Base-by-base conservation (phyloP, 2,113 vertebrate species). In the Cebidichthys violaceus region DNA sequence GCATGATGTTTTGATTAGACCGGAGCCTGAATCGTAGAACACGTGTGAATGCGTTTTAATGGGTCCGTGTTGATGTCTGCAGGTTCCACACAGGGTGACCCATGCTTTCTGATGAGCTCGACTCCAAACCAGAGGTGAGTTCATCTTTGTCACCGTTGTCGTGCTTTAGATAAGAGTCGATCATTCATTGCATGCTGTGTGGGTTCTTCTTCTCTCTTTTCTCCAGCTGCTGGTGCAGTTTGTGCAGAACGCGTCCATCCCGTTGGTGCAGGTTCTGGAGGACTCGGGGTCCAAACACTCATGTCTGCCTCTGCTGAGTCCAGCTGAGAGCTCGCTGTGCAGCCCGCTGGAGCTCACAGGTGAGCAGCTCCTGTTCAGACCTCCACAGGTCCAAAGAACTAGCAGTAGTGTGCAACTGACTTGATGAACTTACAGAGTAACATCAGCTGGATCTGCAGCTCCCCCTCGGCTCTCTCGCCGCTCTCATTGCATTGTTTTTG, bases 71-170 rank as follows among this genome's bases (percentile, higher is more conserved):
- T 18, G 15, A 81, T 79, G 0, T 81, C 89, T 83, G 29, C 92
- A 97, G 96, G 91, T 95, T 90, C 93, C 90, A 88, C 77, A 94
- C 96, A 96, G 90, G 94, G 95, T 95, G 96, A 97, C 96, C 96
- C 96, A 99, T 99, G 98, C 97, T 99, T 97, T 99, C 98, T 94
- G 98, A 99, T 99, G 98, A 99, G 95, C 96, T 99, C 91, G 97
- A 99, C 92, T 97, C 97, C 96, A 99, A 98, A 96, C 98, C 98
- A 94, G 98, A 99, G 97, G 98, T 99, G 93, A 93, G 24, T 33
- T 20, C 18, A 2, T 47, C 33, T 6, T 1, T 33, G 5, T 33
- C 33, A 33, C 6, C 33, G 6, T 6, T 6, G 33, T 33, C 33
- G 33, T 33, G 33, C 33, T 33, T 33, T 33, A 33, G 33, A 33